Conservation (phyloP, 2,888 invertebrate species). For the Ormyrus thymus region DNA sequence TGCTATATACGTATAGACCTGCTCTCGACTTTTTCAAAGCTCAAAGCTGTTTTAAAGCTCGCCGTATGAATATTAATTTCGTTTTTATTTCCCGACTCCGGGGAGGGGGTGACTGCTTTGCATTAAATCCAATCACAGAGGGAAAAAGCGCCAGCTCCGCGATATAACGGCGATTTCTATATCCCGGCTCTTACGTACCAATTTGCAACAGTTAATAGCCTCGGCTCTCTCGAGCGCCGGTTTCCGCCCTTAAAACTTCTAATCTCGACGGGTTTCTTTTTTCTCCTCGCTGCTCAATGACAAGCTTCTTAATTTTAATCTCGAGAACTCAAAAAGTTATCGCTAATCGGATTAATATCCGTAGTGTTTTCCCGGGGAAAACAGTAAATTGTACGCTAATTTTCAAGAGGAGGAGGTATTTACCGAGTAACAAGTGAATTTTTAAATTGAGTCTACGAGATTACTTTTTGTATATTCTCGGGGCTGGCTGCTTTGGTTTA, state of each 20-base stretch:
- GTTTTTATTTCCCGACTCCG: conserved; percentile 17
- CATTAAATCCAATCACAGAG: conserved; percentile 4
- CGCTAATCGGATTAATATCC: too few relatives aligned
- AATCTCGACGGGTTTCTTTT: neutral
- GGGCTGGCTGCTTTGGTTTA: neutral
- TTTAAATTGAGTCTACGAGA: neutral
- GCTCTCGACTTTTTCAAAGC: conserved; percentile 14
- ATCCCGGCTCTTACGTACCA: conserved; percentile 17
- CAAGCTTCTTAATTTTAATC: too few relatives aligned
- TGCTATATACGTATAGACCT: neutral
- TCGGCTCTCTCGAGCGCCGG: neutral
- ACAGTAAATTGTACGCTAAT: too few relatives aligned
- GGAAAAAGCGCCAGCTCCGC: neutral
- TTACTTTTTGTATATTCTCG: neutral
- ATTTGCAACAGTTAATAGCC: conserved; percentile 32
- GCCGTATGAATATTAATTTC: conserved; percentile 41
- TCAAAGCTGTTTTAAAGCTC: neutral
- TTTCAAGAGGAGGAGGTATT: too few relatives aligned
- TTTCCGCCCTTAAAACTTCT: neutral
- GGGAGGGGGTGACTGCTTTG: neutral
- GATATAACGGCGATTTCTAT: neutral
- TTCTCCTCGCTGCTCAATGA: neutral
- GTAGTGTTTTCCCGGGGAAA: too few relatives aligned
- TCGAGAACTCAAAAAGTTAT: too few relatives aligned
- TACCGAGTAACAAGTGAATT: too few relatives aligned